Conservation (phyloP, 1,140 invertebrate species). For the Orius insidiosus region DNA sequence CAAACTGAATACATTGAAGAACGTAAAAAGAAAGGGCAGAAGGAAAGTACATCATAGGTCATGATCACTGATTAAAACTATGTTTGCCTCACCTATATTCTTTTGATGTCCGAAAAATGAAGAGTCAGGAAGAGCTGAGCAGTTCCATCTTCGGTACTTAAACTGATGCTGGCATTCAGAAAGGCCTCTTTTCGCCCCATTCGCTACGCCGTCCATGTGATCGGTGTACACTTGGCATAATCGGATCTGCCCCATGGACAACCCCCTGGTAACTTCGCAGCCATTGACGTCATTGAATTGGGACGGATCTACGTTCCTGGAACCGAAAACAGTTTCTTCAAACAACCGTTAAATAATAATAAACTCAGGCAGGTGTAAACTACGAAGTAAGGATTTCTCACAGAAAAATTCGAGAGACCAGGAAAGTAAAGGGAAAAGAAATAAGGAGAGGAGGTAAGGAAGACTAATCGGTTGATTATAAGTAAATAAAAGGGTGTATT, state of each 20-base stretch:
- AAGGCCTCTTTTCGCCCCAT: constrained; percentile 46
- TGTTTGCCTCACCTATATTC: constrained; percentile 48
- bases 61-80: neutral
- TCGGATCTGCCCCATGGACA: constrained; percentile 53
- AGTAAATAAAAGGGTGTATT: no score
- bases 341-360: no score
- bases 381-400: no score
- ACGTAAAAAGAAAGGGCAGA: neutral
- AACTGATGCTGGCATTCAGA: constrained; percentile 70
- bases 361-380: no score
- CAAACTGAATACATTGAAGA: neutral
- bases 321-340: no score
- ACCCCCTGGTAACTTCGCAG: constrained; percentile 43
- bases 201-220: constrained; percentile 54
- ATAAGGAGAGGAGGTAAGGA: no score
- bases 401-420: no score
- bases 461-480: no score
- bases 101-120: constrained; percentile 74
- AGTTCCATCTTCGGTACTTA: constrained; percentile 67
- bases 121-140: constrained; percentile 47
- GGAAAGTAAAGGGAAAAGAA: no score
- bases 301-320: no score
- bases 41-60: neutral
- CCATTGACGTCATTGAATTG: constrained; percentile 16
- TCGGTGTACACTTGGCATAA: constrained; percentile 62